A percentile compares a stretch with the other conserved stretches of the same genome.
Evolutionary conservation across 37 sponge, comb jelly and placozoan genomes (phyloP).

Genomic region (Chondrosia reniformis): DNA sequence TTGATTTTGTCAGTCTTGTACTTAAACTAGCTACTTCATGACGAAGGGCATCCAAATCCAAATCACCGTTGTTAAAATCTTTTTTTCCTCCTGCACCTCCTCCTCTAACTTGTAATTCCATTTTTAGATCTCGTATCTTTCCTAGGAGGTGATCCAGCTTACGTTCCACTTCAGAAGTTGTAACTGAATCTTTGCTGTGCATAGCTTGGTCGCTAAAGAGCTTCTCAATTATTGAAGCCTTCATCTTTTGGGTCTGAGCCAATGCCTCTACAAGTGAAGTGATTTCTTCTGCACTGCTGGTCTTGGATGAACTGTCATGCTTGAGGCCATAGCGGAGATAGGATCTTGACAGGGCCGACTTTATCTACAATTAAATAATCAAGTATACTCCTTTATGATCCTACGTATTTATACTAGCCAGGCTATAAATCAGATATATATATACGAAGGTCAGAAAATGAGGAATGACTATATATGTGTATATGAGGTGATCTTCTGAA

Average conservation of each 20-base stretch:
- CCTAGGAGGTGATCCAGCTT: background rate
- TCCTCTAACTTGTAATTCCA: background rate
- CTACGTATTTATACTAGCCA: too few relatives aligned
- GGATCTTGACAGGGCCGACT: conserved; percentile 7
- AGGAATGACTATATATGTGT: too few relatives aligned
- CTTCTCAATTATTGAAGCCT: background rate
- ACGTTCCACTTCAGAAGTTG: background rate
- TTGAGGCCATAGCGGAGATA: background rate
- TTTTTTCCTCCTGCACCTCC: background rate
- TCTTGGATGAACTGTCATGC: background rate
- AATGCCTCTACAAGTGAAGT: background rate
- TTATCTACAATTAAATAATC: background rate
- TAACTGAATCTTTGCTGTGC: background rate
- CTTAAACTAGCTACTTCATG: background rate
- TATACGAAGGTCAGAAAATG: too few relatives aligned
- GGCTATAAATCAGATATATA: too few relatives aligned
- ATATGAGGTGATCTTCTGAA: too few relatives aligned
- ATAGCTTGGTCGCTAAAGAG: background rate
- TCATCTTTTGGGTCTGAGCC: background rate
- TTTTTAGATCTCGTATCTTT: background rate
- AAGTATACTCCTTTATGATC: background rate
- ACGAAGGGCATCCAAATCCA: background rate
- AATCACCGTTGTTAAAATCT: background rate
- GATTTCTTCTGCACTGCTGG: background rate
- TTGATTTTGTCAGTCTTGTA: background rate